These are phyloP conservation scores for Oophaga sylvatica DNA, from an alignment of 2,797 vertebrate genomes.

Conservation along the genomic window DNA sequence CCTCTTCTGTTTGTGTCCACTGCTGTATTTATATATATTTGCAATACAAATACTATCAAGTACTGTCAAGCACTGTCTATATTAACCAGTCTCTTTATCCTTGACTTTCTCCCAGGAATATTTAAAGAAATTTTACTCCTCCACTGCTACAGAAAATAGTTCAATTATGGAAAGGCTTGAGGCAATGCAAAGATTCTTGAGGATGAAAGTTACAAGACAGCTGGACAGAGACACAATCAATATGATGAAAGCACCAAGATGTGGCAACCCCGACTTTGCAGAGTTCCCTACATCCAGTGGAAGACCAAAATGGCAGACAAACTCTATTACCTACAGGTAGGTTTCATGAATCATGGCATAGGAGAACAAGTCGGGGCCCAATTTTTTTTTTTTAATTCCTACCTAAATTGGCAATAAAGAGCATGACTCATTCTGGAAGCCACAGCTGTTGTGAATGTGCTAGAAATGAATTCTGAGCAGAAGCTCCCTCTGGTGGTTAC, in stretches of 20 bases:
- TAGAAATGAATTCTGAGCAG: too few species aligned
- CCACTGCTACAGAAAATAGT: conserved; percentile 50
- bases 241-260: conserved; percentile 76
- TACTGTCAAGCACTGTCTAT: too few species aligned
- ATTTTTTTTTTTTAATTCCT: too few species aligned
- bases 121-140: conserved; percentile 74
- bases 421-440: too few species aligned
- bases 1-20: too few species aligned
- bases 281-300: conserved; percentile 64
- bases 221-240: conserved; percentile 69
- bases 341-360: background rate
- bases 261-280: conserved; percentile 78
- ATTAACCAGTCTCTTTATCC: background rate
- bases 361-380: too few species aligned
- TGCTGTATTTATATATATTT: too few species aligned
- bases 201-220: conserved; percentile 77
- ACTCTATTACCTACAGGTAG: conserved; percentile 80
- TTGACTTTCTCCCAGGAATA: conserved; percentile 71
- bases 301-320: conserved; percentile 74
- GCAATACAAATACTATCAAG: too few species aligned
- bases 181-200: conserved; percentile 83
- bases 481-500: too few species aligned
- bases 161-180: conserved; percentile 72
- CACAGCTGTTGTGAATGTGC: too few species aligned
- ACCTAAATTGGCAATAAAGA: too few species aligned